phyloP scores from a whole-genome alignment of 2,113 vertebrate genomes.

The Carassius carassius region DNA sequence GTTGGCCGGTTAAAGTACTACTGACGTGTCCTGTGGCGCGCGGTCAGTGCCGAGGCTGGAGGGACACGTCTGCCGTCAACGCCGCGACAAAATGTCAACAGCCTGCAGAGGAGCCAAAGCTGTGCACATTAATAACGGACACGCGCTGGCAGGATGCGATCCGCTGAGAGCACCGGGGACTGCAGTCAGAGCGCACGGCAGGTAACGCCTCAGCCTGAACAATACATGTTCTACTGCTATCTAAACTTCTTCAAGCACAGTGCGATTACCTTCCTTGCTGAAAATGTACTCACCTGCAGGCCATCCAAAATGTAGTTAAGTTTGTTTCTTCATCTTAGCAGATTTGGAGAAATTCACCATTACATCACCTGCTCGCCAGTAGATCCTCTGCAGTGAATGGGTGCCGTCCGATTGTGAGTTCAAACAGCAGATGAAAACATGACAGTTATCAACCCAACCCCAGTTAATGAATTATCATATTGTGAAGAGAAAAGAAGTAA shows the following conservation, averaged over 20 bases:
- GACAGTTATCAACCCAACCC: background rate
- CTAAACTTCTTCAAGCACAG: background rate
- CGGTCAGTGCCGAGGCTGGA: background rate
- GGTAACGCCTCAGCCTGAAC: slow-evolving; percentile 62
- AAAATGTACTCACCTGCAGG: background rate
- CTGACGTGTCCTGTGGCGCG: slow-evolving; percentile 25
- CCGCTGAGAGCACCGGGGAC: slow-evolving; percentile 40
- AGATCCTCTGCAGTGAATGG: background rate
- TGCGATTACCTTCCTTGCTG: no score
- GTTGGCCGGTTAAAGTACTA: background rate
- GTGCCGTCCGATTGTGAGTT: background rate
- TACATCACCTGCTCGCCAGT: background rate
- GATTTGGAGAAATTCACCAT: no score
- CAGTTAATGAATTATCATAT: no score
- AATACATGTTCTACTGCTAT: background rate
- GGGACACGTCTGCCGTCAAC: background rate
- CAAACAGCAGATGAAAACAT: background rate
- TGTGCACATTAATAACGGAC: slow-evolving; percentile 57
- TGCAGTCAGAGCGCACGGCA: slow-evolving; percentile 78
- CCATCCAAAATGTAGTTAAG: background rate
- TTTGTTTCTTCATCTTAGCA: no score
- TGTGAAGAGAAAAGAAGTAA: no score
- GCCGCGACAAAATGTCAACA: slow-evolving; percentile 67
- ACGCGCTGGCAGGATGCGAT: slow-evolving; percentile 61
- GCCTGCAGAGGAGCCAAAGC: slow-evolving; percentile 67